Percentiles rank a stretch among this genome's conserved stretches.
phyloP scores from a whole-genome alignment of 2,113 vertebrate species.

The Mellivora capensis region DNA sequence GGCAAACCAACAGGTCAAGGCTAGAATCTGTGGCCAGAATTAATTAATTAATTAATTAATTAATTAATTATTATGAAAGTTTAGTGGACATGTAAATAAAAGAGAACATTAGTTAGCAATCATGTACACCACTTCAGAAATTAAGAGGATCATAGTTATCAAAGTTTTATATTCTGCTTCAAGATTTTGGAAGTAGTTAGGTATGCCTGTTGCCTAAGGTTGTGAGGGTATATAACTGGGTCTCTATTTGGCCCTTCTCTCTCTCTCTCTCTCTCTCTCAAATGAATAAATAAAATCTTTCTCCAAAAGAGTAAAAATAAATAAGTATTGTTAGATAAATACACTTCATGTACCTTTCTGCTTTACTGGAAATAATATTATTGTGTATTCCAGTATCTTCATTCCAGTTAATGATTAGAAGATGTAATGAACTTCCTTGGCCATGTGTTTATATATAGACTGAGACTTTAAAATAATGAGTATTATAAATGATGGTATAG shows the following conservation, averaged over 20 bases:
- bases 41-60: constrained; percentile 5
- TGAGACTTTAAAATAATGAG: neutral
- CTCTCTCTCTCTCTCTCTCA: no score
- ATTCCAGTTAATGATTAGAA: neutral
- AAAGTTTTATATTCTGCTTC: constrained; percentile 5
- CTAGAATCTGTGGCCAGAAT: neutral
- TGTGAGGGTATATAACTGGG: neutral
- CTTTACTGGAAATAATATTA: neutral
- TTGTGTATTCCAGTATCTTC: neutral
- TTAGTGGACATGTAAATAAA: constrained; percentile 1
- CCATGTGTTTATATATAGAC: neutral
- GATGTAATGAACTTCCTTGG: neutral
- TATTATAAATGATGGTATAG: neutral
- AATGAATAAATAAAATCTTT: neutral
- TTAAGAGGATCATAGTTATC: neutral
- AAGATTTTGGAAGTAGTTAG: neutral
- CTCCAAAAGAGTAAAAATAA: neutral
- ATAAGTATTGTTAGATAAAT: neutral
- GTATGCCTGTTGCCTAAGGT: neutral
- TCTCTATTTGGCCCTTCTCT: neutral
- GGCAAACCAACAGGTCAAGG: neutral
- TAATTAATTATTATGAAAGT: constrained; percentile 33
- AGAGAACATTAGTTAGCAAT: neutral
- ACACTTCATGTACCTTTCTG: neutral
- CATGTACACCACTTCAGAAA: neutral